phyloP scores from a whole-genome alignment of 1,140 invertebrate genomes.

The Latrodectus geometricus region DNA sequence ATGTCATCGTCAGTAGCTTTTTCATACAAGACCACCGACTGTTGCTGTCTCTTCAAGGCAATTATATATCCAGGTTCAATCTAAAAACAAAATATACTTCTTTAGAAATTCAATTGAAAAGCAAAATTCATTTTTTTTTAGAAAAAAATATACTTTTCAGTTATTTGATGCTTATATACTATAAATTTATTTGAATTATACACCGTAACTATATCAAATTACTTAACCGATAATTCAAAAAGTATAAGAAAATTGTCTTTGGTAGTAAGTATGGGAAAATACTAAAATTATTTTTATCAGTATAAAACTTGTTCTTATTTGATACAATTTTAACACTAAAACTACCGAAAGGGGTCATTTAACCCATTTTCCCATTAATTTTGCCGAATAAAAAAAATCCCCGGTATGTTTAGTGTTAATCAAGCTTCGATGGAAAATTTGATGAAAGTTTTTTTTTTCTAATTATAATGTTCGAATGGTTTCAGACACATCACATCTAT shows the following conservation, averaged over 20 bases:
- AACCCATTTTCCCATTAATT: no score
- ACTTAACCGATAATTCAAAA: background rate
- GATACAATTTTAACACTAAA: no score
- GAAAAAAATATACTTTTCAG: background rate
- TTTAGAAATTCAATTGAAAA: background rate
- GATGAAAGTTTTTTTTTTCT: no score
- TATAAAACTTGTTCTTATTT: no score
- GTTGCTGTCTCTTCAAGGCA: background rate
- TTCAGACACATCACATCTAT: no score
- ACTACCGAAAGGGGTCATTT: no score
- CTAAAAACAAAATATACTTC: background rate
- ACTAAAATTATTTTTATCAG: no score
- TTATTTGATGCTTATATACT: background rate
- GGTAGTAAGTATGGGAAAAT: background rate
- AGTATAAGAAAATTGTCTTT: background rate
- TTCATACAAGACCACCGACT: background rate
- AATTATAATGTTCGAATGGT: no score
- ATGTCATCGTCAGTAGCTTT: background rate
- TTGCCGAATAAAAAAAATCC: no score
- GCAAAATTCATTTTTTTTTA: background rate
- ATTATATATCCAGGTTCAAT: slow-evolving; percentile 20
- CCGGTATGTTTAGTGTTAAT: no score
- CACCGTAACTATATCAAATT: background rate
- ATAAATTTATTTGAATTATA: background rate
- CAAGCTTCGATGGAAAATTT: no score